phyloP scores from a whole-genome alignment of 2,888 invertebrate genomes.

The Halictus quadricinctus region DNA sequence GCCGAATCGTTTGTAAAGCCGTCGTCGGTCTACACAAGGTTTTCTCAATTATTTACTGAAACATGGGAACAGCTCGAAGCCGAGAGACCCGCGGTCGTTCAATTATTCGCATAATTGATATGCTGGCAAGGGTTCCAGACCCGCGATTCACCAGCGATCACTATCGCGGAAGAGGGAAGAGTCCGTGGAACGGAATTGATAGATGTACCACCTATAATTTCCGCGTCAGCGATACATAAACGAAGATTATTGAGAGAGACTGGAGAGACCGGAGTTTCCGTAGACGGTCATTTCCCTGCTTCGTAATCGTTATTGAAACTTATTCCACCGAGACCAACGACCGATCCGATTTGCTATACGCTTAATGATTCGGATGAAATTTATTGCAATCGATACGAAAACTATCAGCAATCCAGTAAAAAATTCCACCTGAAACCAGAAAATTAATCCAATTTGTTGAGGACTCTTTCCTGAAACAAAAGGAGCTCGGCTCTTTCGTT shows the following conservation, averaged over 20 bases:
- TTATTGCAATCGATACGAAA: neutral
- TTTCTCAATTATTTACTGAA: neutral
- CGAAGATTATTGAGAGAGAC: slow-evolving; percentile 50
- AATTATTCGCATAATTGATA: slow-evolving; percentile 26
- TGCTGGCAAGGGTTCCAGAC: neutral
- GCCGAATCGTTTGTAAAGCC: neutral
- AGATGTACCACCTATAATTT: slow-evolving; percentile 58
- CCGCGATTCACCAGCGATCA: slow-evolving; percentile 32
- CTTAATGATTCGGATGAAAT: neutral
- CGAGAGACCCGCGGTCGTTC: neutral
- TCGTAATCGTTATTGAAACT: slow-evolving; percentile 7
- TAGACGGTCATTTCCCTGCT: neutral
- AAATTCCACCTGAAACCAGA: neutral
- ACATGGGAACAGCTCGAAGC: neutral
- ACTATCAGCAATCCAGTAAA: too few relatives aligned
- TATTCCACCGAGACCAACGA: neutral
- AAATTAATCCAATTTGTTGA: neutral
- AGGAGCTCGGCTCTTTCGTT: too few relatives aligned
- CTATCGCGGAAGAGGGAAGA: slow-evolving; percentile 51
- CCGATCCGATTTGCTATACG: neutral
- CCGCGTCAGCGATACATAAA: slow-evolving; percentile 51
- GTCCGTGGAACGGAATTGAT: slow-evolving; percentile 45
- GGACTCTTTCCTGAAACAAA: neutral
- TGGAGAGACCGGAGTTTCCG: slow-evolving; percentile 11
- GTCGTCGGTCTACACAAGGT: neutral